A percentile compares a stretch with the other conserved stretches of the same genome.
Conservation (phyloP, 2,797 vertebrate genomes). For the Helarctos malayanus region DNA sequence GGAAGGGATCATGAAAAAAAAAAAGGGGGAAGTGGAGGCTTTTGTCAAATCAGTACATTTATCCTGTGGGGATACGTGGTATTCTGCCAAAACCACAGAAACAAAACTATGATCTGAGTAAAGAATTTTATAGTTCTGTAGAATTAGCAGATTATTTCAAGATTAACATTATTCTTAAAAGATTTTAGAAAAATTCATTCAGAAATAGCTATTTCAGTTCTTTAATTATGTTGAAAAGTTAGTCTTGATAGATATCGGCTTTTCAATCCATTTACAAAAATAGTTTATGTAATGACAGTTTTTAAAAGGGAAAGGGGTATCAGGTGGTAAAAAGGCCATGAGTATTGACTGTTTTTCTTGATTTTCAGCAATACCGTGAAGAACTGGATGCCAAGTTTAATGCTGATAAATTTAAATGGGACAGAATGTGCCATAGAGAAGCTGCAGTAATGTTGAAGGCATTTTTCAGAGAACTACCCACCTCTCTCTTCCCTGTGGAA, state of each 20-base stretch:
- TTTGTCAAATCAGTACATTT: neutral
- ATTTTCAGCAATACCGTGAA: constrained; percentile 93
- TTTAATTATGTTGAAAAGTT: neutral
- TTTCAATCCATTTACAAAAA: neutral
- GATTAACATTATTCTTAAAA: neutral
- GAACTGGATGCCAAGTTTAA: constrained; percentile 95
- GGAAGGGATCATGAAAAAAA: neutral
- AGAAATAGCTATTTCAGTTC: neutral
- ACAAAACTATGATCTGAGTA: neutral
- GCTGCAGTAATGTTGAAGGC: constrained; percentile 96
- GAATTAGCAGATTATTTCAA: constrained; percentile 57
- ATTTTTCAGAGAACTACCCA: constrained; percentile 96
- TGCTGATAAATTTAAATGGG: constrained; percentile 95
- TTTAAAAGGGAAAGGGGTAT: neutral
- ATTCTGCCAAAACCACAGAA: constrained; percentile 39
- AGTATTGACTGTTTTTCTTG: constrained; percentile 53
- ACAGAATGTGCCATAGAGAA: constrained; percentile 95
- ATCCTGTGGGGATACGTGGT: neutral
- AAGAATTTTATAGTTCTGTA: constrained; percentile 16
- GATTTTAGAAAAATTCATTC: constrained; percentile 2
- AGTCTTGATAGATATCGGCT: neutral
- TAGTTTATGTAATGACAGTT: neutral
- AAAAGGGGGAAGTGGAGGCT: neutral
- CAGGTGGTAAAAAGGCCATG: neutral
- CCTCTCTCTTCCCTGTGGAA: constrained; percentile 95